Evolutionary conservation across 1,140 invertebrate genomes (phyloP).

Genomic region (Brachionus calyciflorus): DNA sequence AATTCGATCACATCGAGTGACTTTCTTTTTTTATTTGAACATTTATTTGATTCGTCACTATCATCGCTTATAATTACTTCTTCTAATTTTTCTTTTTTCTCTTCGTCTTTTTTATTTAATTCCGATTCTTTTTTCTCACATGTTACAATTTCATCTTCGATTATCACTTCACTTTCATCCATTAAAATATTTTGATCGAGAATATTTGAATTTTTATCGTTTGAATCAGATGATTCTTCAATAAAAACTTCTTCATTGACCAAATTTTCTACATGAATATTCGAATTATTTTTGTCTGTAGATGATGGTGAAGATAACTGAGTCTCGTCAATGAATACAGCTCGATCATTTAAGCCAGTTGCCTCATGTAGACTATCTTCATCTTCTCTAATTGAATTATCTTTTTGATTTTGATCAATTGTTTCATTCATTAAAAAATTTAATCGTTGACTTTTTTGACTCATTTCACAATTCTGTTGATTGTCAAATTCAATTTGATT

Average conservation of each 20-base stretch:
- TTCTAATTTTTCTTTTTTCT: not conserved
- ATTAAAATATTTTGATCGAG: conserved; percentile 13
- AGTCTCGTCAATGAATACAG: conserved; percentile 34
- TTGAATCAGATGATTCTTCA: not conserved
- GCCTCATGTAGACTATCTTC: not conserved
- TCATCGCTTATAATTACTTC: conserved; percentile 23
- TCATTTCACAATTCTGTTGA: not conserved
- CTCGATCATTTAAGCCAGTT: not conserved
- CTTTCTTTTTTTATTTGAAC: conserved; percentile 8
- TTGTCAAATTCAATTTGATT: not conserved
- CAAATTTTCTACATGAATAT: too few relatives aligned
- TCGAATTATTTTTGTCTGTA: not conserved
- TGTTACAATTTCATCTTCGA: not conserved
- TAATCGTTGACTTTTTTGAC: not conserved
- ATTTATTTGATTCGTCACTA: not conserved
- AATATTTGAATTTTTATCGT: conserved; percentile 6
- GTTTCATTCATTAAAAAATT: conserved; percentile 10
- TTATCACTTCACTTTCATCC: conserved; percentile 1
- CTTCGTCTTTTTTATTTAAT: not conserved
- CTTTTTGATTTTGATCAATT: not conserved
- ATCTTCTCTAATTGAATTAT: too few relatives aligned
- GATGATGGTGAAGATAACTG: not conserved
- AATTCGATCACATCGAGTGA: conserved; percentile 10
- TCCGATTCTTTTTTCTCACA: too few relatives aligned
- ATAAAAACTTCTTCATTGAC: not conserved